These are phyloP conservation scores for Allacma fusca DNA, from an alignment of 2,888 invertebrate genomes.

Conservation along the genomic window DNA sequence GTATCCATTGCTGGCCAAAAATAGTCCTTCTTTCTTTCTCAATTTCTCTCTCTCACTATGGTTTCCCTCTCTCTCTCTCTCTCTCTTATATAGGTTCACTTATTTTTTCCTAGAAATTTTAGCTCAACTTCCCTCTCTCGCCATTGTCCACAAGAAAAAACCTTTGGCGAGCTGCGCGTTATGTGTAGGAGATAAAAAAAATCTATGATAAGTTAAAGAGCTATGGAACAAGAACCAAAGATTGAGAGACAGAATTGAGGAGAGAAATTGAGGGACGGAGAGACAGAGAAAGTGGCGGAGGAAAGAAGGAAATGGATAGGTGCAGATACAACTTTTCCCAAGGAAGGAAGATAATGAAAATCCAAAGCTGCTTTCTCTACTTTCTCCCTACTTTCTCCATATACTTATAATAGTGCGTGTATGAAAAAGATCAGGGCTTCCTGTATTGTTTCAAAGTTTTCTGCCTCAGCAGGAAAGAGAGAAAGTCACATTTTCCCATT, in stretches of 20 bases:
- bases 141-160: neutral
- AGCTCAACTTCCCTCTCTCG: too few species aligned
- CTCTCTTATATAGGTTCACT: neutral
- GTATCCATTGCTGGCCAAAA: conserved; percentile 8
- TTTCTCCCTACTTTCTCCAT: neutral
- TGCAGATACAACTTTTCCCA: neutral
- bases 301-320: too few species aligned
- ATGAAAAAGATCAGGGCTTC: neutral
- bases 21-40: conserved; percentile 13
- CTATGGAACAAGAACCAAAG: neutral
- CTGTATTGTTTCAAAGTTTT: conserved; percentile 48
- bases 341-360: neutral
- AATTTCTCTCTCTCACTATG: conserved; percentile 13
- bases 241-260: conserved; percentile 4
- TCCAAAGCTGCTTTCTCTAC: neutral
- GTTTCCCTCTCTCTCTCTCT: conserved; percentile 21
- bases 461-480: conserved; percentile 34
- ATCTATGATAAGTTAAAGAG: neutral
- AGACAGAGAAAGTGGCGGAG: conserved; percentile 2
- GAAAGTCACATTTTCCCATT: conserved; percentile 46
- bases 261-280: conserved; percentile 13
- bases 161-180: too few species aligned
- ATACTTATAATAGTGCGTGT: neutral
- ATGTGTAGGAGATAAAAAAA: too few species aligned
- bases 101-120: neutral